A percentile compares a stretch with the other conserved stretches of the same genome.
Evolutionary conservation across 2,797 vertebrate genomes (phyloP).

Genomic region (Leptodactylus fallax): DNA sequence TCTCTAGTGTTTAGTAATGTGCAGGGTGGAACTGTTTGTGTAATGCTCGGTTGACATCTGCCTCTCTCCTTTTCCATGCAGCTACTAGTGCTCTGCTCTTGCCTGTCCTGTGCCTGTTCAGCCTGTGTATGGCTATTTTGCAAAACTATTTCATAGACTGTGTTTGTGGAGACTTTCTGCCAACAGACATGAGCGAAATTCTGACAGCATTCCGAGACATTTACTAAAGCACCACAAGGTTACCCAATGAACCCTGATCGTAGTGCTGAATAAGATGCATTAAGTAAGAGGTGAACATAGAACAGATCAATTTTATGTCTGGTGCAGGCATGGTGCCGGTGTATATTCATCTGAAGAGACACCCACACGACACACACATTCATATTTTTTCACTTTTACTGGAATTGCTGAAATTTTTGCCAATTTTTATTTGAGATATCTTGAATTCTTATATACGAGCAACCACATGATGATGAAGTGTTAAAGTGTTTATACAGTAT

Average conservation of each 20-base stretch:
- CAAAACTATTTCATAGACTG: neutral
- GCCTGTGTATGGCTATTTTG: neutral
- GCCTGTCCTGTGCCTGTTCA: neutral
- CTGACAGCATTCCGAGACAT: constrained; percentile 25
- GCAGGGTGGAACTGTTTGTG: constrained; percentile 3
- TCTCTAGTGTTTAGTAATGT: neutral
- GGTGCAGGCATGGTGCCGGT: too few species aligned
- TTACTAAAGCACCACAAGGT: constrained; percentile 2
- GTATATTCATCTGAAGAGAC: neutral
- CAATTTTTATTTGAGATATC: too few species aligned
- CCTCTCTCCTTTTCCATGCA: constrained; percentile 1
- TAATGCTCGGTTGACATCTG: constrained; percentile 4
- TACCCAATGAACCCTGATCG: neutral
- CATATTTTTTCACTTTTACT: neutral
- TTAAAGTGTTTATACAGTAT: too few species aligned
- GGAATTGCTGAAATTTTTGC: too few species aligned
- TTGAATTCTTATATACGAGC: too few species aligned
- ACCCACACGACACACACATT: neutral
- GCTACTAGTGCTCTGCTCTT: constrained; percentile 1
- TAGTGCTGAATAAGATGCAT: neutral
- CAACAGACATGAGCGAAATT: constrained; percentile 10
- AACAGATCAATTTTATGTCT: neutral
- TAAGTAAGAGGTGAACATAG: neutral
- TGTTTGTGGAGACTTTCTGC: neutral
- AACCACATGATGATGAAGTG: too few species aligned